Base-by-base conservation (phyloP, 2,888 invertebrate species). In the Cheilosia pagana region DNA sequence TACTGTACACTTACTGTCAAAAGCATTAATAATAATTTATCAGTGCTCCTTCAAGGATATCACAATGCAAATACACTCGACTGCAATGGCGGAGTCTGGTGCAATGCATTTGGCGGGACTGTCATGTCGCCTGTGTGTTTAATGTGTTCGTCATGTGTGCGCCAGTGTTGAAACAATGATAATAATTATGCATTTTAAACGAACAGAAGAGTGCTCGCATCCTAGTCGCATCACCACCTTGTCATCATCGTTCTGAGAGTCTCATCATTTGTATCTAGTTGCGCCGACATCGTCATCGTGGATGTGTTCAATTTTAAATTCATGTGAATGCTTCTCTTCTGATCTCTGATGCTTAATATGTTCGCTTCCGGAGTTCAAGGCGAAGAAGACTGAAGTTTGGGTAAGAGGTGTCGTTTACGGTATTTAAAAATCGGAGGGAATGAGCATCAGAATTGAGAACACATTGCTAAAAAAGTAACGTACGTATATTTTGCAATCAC, bases 1-100 rank as follows among this genome's bases (percentile, higher is more conserved):
- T 63, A 78, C 77, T 78, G 75, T 81, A 57, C 74, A 85, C 74
- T 81, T 75, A 62, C 75, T 75, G 85, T 85, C 85, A 76, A 81
- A 81, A 85, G 81, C 85, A 85, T 85, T 81, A 81, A 85, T 76
- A 81, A 85, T 81, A 85, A 85, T 85, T 85, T 81, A 81, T 85
- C 85, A 85, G 53, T 19, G n/a, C 63, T 55, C 65, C 71, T 53
- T 81, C 65, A 85, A 85, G 85, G 71, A 71, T 75, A 74, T 75
- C 45, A 62, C 60, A 81, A 71, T 76, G 85, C 70, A 85, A 85
- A 76, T 65, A 57, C 41, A 50, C 21, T 55, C 63, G 45, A n/a
- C 28, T 50, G 16, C 16, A 62, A 8, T 23, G 62, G 45, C 28
- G 39, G 19, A 43, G 21, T 28, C 14, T 52, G 35, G 12, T 35